Conservation (phyloP, 2,113 vertebrate species). For the Ameiurus melas region DNA sequence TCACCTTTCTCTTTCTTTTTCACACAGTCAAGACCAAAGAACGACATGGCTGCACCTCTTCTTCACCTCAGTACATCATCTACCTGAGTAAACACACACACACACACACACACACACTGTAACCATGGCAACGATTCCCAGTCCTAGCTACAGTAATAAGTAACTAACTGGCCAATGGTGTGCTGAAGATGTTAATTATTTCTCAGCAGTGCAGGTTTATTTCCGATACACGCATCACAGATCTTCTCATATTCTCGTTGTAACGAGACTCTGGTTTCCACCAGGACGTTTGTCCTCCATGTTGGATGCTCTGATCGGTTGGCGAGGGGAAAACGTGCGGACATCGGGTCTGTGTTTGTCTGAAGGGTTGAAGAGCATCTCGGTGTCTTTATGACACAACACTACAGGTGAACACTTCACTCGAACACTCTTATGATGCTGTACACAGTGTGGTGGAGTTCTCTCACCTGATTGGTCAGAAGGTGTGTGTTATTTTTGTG, state of each 20-base stretch:
- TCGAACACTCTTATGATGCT: not conserved
- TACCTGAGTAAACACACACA: constrained; percentile 54
- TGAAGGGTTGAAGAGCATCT: not conserved
- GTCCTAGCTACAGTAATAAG: not conserved
- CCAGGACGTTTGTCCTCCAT: not conserved
- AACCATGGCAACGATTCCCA: not conserved
- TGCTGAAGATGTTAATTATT: not conserved
- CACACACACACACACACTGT: not conserved
- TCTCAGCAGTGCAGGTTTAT: not conserved
- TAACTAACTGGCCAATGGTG: not conserved
- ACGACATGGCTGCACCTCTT: constrained; percentile 75
- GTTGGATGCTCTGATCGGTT: not conserved
- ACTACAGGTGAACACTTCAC: not conserved
- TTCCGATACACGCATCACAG: not conserved
- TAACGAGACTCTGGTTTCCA: not conserved
- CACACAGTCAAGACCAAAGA: constrained; percentile 75
- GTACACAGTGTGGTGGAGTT: not conserved
- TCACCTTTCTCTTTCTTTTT: constrained; percentile 78
- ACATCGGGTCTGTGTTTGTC: not conserved
- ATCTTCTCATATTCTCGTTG: not conserved
- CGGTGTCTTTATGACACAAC: not conserved
- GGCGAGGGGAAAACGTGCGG: not conserved
- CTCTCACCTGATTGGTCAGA: not conserved
- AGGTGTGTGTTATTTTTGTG: not conserved
- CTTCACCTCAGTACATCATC: constrained; percentile 68